Evolutionary conservation across 2,797 vertebrate genomes (phyloP).

Genomic region (Odontamblyopus rebecca): DNA sequence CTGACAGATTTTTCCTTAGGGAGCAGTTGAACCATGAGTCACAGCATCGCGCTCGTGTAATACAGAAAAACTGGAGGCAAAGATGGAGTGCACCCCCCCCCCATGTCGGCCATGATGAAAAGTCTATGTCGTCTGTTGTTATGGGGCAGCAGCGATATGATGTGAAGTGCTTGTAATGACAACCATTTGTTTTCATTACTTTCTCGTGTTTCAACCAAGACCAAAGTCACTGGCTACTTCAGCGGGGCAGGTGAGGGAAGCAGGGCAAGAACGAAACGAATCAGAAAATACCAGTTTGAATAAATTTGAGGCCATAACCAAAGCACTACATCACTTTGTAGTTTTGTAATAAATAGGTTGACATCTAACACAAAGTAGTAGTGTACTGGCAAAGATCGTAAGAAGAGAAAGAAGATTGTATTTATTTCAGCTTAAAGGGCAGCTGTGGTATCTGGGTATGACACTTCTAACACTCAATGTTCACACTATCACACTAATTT

Average conservation of each 20-base stretch:
- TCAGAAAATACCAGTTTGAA: constrained; percentile 8
- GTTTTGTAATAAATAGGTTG: neutral
- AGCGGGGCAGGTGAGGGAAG: neutral
- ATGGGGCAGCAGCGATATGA: constrained; percentile 53
- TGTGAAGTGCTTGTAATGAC: constrained; percentile 63
- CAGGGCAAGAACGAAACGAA: neutral
- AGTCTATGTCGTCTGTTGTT: constrained; percentile 50
- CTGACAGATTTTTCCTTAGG: constrained; percentile 44
- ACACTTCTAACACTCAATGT: no score
- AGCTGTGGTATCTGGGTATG: no score
- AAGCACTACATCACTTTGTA: neutral
- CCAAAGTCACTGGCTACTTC: constrained; percentile 43
- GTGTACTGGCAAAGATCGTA: no score
- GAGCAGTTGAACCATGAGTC: constrained; percentile 50
- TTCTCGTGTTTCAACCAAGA: constrained; percentile 36
- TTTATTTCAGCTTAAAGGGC: no score
- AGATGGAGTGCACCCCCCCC: constrained; percentile 33
- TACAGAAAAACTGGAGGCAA: constrained; percentile 47
- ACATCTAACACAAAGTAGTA: neutral
- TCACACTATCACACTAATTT: no score
- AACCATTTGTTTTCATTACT: constrained; percentile 76
- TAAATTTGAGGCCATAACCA: neutral
- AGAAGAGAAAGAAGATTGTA: no score
- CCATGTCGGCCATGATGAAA: constrained; percentile 54
- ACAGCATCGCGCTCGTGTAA: constrained; percentile 39